phyloP scores from a whole-genome alignment of 2,797 vertebrate genomes.

The Parauchenoglanis punctatus region DNA sequence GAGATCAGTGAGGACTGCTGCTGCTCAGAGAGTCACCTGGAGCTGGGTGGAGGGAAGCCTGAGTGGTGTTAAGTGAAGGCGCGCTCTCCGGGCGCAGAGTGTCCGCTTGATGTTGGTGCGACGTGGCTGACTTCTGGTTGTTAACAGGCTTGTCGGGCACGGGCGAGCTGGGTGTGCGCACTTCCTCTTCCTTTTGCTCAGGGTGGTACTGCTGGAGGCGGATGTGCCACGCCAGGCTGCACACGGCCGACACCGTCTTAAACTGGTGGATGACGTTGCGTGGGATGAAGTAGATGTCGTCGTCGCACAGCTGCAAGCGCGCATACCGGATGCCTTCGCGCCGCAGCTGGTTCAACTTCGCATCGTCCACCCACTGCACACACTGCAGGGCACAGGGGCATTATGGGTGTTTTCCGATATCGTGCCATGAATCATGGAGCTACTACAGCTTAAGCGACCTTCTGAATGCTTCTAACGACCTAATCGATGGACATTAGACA shows the following conservation, averaged over 20 bases:
- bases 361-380: slow-evolving; percentile 90
- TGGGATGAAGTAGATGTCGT: slow-evolving; percentile 99
- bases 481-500: background rate
- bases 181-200: slow-evolving; percentile 68
- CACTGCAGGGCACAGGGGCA: slow-evolving; percentile 62
- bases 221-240: slow-evolving; percentile 98
- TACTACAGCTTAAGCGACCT: background rate
- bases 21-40: slow-evolving; percentile 33
- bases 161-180: slow-evolving; percentile 44
- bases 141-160: slow-evolving; percentile 65
- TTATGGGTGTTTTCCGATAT: background rate
- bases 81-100: slow-evolving; percentile 57
- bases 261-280: slow-evolving; percentile 99
- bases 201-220: slow-evolving; percentile 90
- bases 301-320: slow-evolving; percentile 90
- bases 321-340: slow-evolving; percentile 94
- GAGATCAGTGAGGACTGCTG: slow-evolving; percentile 45
- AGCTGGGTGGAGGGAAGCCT: slow-evolving; percentile 35
- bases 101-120: slow-evolving; percentile 65
- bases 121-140: slow-evolving; percentile 68
- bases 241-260: slow-evolving; percentile 97
- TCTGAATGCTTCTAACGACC: background rate
- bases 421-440: background rate
- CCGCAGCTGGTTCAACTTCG: slow-evolving; percentile 97
- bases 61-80: slow-evolving; percentile 39